Percentiles rank a stretch among this genome's conserved stretches.
Evolutionary conservation across 2,797 vertebrate species (phyloP).

Genomic region (Hypotaenidia okinawae): DNA sequence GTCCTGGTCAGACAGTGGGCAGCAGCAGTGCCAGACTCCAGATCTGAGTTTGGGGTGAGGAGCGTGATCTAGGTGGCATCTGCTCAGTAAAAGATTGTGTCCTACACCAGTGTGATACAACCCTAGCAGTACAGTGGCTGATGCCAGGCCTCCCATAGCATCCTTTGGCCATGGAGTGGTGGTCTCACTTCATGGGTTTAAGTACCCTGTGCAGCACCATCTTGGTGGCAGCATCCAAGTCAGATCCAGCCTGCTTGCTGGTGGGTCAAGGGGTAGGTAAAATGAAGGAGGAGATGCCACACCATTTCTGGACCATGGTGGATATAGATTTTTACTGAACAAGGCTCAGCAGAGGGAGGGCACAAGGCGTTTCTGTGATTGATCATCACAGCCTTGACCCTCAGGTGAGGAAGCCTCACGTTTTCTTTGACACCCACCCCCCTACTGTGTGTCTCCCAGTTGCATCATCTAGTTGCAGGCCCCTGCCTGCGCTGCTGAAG

Average conservation of each 20-base stretch:
- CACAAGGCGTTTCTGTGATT: not conserved
- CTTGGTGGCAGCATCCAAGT: not conserved
- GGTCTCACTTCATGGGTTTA: not conserved
- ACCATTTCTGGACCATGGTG: not conserved
- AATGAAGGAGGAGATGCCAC: not conserved
- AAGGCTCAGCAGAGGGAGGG: not conserved
- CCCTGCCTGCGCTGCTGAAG: not conserved
- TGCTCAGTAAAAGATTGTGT: not conserved
- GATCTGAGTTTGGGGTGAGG: not conserved
- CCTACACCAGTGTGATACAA: not conserved
- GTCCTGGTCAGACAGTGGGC: not conserved
- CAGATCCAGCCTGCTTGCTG: not conserved
- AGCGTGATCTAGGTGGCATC: not conserved
- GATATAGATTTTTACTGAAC: not conserved
- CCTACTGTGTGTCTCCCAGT: not conserved
- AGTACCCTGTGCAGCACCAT: not conserved
- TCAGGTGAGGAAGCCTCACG: not conserved
- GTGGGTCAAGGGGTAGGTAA: rapidly evolving
- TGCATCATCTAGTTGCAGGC: not conserved
- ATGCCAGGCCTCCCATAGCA: not conserved
- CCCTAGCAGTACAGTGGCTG: rapidly evolving
- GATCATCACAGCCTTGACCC: not conserved
- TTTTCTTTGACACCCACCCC: not conserved
- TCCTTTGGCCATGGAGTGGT: not conserved
- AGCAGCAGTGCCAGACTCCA: not conserved